A percentile compares a stretch with the other conserved stretches of the same genome.
phyloP scores from a whole-genome alignment of 2,888 invertebrate species.

The Luperina nickerlii region DNA sequence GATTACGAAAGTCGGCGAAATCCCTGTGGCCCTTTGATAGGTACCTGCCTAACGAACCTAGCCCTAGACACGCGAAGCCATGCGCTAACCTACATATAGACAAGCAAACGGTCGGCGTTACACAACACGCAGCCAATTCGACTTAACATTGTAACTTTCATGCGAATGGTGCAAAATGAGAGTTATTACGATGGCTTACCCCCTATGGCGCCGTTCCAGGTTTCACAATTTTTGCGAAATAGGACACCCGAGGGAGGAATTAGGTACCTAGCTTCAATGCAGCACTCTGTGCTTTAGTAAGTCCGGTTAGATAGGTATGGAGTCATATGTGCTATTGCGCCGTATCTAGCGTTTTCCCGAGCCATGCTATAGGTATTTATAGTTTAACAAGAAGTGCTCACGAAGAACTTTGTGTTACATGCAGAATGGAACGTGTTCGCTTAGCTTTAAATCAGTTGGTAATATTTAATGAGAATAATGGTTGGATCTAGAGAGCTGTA shows the following conservation, averaged over 20 bases:
- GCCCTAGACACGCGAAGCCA: conserved; percentile 73
- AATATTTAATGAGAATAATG: conserved; percentile 56
- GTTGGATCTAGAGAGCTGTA: conserved; percentile 23
- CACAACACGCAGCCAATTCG: conserved; percentile 54
- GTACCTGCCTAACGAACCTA: conserved; percentile 70
- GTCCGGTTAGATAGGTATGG: conserved; percentile 43
- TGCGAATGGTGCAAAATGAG: conserved; percentile 70
- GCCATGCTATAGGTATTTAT: conserved; percentile 38
- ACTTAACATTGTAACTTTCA: conserved; percentile 57
- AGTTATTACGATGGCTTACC: conserved; percentile 69
- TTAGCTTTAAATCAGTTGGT: conserved; percentile 46
- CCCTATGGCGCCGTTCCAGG: conserved; percentile 73
- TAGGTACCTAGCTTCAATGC: conserved; percentile 64
- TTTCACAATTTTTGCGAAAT: conserved; percentile 72
- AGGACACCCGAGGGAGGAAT: conserved; percentile 71
- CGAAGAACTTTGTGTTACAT: conserved; percentile 47
- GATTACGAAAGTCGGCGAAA: conserved; percentile 85
- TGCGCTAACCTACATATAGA: conserved; percentile 70
- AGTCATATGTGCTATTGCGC: conserved; percentile 52
- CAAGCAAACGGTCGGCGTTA: conserved; percentile 52
- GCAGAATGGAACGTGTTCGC: conserved; percentile 33
- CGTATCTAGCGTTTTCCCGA: conserved; percentile 46
- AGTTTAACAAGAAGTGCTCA: conserved; percentile 48
- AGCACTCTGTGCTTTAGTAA: conserved; percentile 57
- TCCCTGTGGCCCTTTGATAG: conserved; percentile 80